A percentile compares a stretch with the other conserved stretches of the same genome.
Evolutionary conservation across 2,113 vertebrate genomes (phyloP).

Genomic region (Meriones unguiculatus): DNA sequence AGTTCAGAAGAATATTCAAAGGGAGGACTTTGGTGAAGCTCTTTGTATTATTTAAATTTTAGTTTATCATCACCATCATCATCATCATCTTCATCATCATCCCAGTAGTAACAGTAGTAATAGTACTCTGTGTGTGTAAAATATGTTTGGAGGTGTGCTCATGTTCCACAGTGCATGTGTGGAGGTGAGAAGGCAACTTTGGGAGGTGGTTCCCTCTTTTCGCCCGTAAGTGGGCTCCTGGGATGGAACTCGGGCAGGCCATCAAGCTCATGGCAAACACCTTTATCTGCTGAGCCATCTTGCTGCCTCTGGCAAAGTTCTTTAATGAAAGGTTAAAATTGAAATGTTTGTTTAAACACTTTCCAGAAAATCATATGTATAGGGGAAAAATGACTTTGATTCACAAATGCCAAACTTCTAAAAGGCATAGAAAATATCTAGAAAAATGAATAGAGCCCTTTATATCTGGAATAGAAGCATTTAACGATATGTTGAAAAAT

Average conservation of each 20-base stretch:
- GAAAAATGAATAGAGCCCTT: neutral
- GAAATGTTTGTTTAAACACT: neutral
- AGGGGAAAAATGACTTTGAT: conserved; percentile 12
- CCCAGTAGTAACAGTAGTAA: too few species aligned
- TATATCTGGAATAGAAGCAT: neutral
- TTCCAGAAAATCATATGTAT: neutral
- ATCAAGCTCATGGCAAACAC: neutral
- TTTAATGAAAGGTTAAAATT: neutral
- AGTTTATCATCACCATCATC: neutral
- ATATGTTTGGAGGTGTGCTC: neutral
- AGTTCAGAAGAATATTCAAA: neutral
- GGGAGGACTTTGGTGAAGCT: neutral
- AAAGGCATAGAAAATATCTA: neutral
- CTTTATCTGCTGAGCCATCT: neutral
- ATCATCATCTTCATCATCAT: too few species aligned
- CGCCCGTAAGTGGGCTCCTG: neutral
- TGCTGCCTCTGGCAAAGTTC: neutral
- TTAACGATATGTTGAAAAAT: neutral
- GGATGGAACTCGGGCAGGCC: neutral
- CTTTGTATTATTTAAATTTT: neutral
- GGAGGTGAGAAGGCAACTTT: neutral
- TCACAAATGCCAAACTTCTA: neutral
- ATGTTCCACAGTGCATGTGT: neutral
- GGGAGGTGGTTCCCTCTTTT: neutral
- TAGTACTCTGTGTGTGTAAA: neutral